These are phyloP conservation scores for Pachydiplax longipennis DNA, from an alignment of 2,888 invertebrate genomes.

Conservation along the genomic window DNA sequence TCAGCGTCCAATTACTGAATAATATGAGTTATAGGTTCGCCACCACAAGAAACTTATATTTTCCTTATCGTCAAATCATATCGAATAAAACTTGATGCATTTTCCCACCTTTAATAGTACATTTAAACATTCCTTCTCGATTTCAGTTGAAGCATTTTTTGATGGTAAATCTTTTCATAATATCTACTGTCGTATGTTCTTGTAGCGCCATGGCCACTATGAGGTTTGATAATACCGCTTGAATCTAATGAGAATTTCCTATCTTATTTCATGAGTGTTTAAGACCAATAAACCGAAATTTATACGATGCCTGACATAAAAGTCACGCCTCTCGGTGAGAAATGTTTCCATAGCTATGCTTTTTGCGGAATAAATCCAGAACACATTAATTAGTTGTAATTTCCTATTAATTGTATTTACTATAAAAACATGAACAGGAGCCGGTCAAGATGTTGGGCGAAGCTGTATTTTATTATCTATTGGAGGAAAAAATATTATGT, in stretches of 20 bases:
- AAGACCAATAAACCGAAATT: not conserved
- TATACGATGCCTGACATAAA: constrained; percentile 81
- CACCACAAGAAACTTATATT: not conserved
- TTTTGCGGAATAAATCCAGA: not conserved
- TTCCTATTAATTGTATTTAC: not conserved
- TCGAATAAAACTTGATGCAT: not conserved
- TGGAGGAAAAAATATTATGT: constrained; percentile 98
- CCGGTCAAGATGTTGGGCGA: constrained; percentile 97
- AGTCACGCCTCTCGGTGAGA: constrained; percentile 77
- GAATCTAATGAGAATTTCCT: not conserved
- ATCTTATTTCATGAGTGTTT: not conserved
- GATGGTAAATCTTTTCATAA: not conserved
- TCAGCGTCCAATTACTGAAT: not conserved
- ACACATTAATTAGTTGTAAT: not conserved
- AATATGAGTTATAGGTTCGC: no score
- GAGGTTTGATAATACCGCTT: not conserved
- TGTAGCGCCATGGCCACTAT: not conserved
- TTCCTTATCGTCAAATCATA: not conserved
- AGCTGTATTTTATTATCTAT: constrained; percentile 95
- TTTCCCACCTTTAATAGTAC: not conserved
- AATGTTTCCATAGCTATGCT: not conserved
- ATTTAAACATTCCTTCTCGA: not conserved
- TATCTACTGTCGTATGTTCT: not conserved
- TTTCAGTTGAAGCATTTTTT: not conserved
- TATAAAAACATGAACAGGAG: constrained; percentile 61